These are phyloP conservation scores for Leptodactylus fallax DNA, from an alignment of 2,797 vertebrate genomes.

Conservation along the genomic window DNA sequence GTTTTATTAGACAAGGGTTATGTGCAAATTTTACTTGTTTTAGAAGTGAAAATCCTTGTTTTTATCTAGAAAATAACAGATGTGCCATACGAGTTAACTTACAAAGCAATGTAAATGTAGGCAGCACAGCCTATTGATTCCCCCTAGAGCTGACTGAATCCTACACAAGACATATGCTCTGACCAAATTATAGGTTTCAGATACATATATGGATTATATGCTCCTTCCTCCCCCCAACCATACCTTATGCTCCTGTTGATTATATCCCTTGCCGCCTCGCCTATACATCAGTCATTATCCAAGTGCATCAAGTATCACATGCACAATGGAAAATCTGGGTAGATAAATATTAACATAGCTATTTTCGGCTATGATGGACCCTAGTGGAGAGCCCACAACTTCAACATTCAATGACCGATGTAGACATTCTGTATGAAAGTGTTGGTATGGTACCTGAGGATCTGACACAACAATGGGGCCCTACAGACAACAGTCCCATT, in stretches of 20 bases:
- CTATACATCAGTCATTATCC: neutral
- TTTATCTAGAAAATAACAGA: neutral
- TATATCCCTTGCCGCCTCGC: neutral
- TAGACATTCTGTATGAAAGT: too few relatives aligned
- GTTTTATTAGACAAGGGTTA: too few relatives aligned
- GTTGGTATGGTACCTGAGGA: too few relatives aligned
- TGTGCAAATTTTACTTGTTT: too few relatives aligned
- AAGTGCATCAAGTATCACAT: neutral
- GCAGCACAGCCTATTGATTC: neutral
- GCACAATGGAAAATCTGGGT: neutral
- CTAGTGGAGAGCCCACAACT: too few relatives aligned
- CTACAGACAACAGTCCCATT: too few relatives aligned
- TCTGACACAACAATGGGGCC: too few relatives aligned
- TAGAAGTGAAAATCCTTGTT: too few relatives aligned
- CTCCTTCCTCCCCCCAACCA: neutral
- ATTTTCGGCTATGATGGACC: too few relatives aligned
- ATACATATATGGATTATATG: neutral
- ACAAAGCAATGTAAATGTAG: neutral
- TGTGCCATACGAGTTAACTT: neutral
- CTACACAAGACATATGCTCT: conserved; percentile 3
- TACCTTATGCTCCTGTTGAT: conserved; percentile 13
- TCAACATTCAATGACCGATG: too few relatives aligned
- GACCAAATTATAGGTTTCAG: conserved; percentile 20
- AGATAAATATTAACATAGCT: neutral
- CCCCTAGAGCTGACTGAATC: conserved; percentile 13